Conservation (phyloP, 2,113 vertebrate species). For the Madoqua kirkii region DNA sequence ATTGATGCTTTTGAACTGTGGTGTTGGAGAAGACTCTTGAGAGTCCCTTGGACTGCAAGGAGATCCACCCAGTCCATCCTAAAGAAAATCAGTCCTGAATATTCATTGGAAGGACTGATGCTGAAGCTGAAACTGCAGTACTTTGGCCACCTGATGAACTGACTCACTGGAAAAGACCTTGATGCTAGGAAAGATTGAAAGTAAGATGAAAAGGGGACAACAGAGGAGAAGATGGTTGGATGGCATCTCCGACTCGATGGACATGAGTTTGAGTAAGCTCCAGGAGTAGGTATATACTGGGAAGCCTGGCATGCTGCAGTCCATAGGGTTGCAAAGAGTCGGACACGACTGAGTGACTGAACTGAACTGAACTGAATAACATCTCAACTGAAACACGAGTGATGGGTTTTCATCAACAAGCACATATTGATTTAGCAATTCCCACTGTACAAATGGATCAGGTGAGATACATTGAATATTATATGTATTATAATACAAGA, state of each 20-base stretch:
- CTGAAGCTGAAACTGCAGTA: not conserved
- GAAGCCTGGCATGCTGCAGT: not conserved
- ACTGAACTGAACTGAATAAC: too few relatives aligned
- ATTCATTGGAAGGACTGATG: not conserved
- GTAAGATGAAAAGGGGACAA: not conserved
- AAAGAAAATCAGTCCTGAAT: not conserved
- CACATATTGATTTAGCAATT: not conserved
- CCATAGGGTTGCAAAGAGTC: not conserved
- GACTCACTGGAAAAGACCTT: not conserved
- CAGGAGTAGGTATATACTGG: not conserved
- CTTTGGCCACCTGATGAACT: not conserved
- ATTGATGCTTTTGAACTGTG: not conserved
- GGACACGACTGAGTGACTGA: too few relatives aligned
- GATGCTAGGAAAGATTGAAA: not conserved
- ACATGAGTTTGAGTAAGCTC: not conserved
- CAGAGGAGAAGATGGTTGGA: not conserved
- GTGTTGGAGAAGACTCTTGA: not conserved
- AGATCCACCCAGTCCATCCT: not conserved
- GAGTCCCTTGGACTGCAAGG: not conserved
- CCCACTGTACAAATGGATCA: not conserved
- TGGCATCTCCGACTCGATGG: not conserved
- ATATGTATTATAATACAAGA: too few relatives aligned
- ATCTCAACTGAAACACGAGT: not conserved
- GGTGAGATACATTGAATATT: not conserved
- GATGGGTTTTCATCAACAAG: not conserved